phyloP scores from a whole-genome alignment of 2,888 invertebrate genomes.

The Cephus sareptanus region DNA sequence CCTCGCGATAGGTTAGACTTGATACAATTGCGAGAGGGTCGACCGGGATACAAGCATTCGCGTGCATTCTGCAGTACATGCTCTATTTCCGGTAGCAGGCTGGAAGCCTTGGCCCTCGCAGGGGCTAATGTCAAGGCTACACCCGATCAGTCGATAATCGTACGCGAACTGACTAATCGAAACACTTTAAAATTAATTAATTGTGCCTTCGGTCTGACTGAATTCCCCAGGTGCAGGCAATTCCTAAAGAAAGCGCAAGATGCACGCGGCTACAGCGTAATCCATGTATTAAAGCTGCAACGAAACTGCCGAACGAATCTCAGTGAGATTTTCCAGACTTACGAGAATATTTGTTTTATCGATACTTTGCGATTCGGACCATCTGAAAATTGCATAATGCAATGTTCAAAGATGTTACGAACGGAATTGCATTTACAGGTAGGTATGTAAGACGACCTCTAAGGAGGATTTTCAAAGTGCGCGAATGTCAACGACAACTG shows the following conservation, averaged over 20 bases:
- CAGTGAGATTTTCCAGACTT: no score
- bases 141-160: neutral
- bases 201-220: no score
- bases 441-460: conserved; percentile 15
- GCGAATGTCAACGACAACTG: conserved; percentile 8
- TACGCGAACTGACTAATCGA: conserved; percentile 5
- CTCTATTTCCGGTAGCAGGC: neutral
- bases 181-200: no score
- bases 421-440: neutral
- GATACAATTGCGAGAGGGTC: neutral
- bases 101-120: neutral
- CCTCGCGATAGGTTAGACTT: no score
- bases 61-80: neutral
- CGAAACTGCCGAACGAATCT: no score
- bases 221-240: no score
- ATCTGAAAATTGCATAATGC: conserved; percentile 57
- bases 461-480: conserved; percentile 9
- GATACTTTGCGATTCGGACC: conserved; percentile 15
- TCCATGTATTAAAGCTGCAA: no score
- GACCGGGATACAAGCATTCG: neutral
- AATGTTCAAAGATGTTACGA: conserved; percentile 45
- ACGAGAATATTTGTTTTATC: no score
- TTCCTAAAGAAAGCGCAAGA: no score
- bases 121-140: neutral
- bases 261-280: no score